Conservation (phyloP, 2,797 vertebrate species). For the Geotrypetes seraphini region DNA sequence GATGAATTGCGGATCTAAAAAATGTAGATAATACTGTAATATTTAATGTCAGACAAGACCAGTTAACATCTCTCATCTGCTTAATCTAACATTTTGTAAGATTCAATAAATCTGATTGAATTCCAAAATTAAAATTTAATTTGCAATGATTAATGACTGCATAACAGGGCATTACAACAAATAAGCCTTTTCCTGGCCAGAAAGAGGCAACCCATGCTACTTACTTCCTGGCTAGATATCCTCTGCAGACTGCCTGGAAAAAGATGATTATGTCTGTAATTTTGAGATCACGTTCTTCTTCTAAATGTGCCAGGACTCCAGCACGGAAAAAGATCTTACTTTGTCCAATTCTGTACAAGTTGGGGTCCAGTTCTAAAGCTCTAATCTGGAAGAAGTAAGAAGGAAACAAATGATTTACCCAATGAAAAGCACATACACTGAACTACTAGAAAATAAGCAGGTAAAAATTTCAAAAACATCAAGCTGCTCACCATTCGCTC, state of each 20-base stretch:
- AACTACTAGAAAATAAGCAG: too few species aligned
- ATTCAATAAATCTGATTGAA: too few species aligned
- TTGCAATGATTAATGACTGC: too few species aligned
- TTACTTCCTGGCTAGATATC: constrained; percentile 91
- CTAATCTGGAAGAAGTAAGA: constrained; percentile 60
- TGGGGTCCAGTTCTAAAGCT: constrained; percentile 86
- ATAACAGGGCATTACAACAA: too few species aligned
- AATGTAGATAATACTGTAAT: too few species aligned
- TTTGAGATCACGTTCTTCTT: constrained; percentile 92
- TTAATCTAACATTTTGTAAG: too few species aligned
- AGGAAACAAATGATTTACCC: too few species aligned
- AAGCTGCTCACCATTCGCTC: constrained; percentile 80
- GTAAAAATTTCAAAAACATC: too few species aligned
- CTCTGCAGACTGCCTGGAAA: constrained; percentile 91
- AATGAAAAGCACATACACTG: neutral
- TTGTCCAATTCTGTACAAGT: constrained; percentile 91
- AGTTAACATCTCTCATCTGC: too few species aligned
- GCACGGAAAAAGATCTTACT: constrained; percentile 98
- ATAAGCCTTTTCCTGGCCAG: too few species aligned
- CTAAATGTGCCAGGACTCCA: constrained; percentile 88
- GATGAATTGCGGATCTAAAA: too few species aligned
- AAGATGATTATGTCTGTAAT: constrained; percentile 96
- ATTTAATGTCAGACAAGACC: too few species aligned
- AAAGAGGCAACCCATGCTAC: constrained; percentile 22
- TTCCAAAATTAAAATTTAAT: neutral